Percentiles rank a stretch among this genome's conserved stretches.
phyloP scores from a whole-genome alignment of 2,113 vertebrate genomes.

The Fregetta grallaria region DNA sequence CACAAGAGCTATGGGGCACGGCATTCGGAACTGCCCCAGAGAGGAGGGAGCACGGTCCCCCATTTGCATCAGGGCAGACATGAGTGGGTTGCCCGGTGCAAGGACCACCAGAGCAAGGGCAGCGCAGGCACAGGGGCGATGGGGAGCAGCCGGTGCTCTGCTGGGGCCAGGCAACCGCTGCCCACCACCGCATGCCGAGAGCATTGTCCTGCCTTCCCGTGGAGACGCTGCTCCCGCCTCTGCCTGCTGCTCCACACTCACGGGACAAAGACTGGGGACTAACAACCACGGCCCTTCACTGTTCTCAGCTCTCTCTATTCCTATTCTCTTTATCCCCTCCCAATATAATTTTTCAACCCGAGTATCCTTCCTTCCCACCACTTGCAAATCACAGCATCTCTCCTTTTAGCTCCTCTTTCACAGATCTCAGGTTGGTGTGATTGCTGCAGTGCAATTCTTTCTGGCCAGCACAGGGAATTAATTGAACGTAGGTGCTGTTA shows the following conservation, averaged over 20 bases:
- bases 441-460: background rate
- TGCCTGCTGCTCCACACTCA: background rate
- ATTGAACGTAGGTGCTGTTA: background rate
- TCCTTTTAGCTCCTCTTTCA: background rate
- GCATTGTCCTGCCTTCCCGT: background rate
- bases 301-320: background rate
- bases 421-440: background rate
- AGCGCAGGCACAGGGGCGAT: background rate
- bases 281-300: background rate
- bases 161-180: background rate
- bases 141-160: background rate
- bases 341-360: background rate
- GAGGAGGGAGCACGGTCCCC: background rate
- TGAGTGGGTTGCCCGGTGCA: no score
- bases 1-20: background rate
- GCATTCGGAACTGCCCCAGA: background rate
- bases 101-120: background rate
- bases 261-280: background rate
- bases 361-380: background rate
- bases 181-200: background rate
- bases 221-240: background rate
- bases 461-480: constrained; percentile 5
- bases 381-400: background rate
- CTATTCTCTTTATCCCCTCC: background rate
- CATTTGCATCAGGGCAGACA: background rate